Conservation (phyloP, 2,797 vertebrate species). For the Allobates femoralis region DNA sequence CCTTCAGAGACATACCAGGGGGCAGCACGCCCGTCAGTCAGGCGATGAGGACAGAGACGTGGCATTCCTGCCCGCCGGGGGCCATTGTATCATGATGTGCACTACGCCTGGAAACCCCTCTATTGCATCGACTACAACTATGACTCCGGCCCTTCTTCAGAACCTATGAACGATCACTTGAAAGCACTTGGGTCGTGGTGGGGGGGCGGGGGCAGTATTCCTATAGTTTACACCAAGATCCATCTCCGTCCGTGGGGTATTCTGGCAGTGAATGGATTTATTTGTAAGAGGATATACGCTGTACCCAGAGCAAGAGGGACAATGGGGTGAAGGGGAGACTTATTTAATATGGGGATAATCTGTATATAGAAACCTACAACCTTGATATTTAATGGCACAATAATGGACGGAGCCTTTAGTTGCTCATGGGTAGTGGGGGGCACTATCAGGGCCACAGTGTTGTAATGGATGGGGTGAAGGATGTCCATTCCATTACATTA, state of each 20-base stretch:
- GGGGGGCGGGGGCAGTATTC: no score
- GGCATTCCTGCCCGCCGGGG: neutral
- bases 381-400: neutral
- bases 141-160: neutral
- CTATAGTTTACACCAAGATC: neutral
- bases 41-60: constrained; percentile 66
- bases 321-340: neutral
- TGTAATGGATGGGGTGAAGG: no score
- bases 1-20: constrained; percentile 67
- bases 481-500: no score
- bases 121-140: neutral
- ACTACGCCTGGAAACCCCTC: neutral
- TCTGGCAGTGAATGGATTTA: neutral
- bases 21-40: constrained; percentile 64
- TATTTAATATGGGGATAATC: neutral
- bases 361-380: no score
- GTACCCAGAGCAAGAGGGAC: neutral
- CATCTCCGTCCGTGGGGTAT: neutral
- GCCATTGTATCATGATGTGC: constrained; percentile 21
- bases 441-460: no score
- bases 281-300: neutral
- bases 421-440: no score
- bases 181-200: neutral
- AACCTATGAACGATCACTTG: neutral
- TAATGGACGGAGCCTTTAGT: neutral